These are phyloP conservation scores for Magallana gigas DNA, from an alignment of 1,140 invertebrate genomes.

Conservation along the genomic window DNA sequence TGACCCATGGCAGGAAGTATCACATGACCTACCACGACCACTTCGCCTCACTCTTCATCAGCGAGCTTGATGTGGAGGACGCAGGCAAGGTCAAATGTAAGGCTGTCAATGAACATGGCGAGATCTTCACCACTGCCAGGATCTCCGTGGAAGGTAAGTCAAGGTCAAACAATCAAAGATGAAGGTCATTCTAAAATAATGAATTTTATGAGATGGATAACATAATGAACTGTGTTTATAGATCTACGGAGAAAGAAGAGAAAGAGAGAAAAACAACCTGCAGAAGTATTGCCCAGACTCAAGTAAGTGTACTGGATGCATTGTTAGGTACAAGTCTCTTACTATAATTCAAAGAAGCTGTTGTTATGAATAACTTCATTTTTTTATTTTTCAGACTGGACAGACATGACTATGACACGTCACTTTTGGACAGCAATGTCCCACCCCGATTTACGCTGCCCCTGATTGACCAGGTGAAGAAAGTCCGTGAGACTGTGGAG, in stretches of 20 bases:
- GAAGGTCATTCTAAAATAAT: background rate
- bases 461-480: conserved; percentile 73
- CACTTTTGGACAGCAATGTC: conserved; percentile 64
- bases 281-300: conserved; percentile 58
- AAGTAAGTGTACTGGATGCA: conserved; percentile 57
- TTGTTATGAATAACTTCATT: background rate
- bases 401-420: conserved; percentile 65
- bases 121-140: conserved; percentile 93
- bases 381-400: conserved; percentile 50
- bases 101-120: conserved; percentile 92
- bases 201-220: background rate
- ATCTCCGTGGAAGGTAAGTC: conserved; percentile 80
- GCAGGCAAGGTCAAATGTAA: conserved; percentile 95
- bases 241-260: conserved; percentile 67
- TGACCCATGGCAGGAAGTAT: conserved; percentile 67
- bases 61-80: conserved; percentile 91
- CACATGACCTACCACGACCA: conserved; percentile 71
- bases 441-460: conserved; percentile 75
- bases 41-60: conserved; percentile 86
- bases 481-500: conserved; percentile 72
- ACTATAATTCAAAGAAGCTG: background rate
- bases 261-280: conserved; percentile 60
- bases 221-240: conserved; percentile 19
- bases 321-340: background rate
- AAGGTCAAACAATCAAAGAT: background rate